Base-by-base conservation (phyloP, 2,888 invertebrate species). In the Odontomyia ornata region DNA sequence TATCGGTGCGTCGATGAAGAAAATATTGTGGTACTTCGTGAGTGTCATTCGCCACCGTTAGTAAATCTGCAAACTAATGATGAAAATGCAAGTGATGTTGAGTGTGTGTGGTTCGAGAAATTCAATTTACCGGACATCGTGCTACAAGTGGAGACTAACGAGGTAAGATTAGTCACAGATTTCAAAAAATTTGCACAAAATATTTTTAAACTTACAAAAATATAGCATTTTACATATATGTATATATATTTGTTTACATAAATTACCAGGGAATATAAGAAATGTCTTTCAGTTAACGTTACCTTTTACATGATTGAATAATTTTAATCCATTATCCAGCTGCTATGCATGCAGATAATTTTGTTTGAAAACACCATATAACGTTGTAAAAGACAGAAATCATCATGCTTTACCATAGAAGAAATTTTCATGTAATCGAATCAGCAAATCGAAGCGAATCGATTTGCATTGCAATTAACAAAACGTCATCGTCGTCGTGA, bases 11-110 rank as follows among this genome's bases (percentile, higher is more conserved):
- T 82, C 13, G 83, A 84, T 77, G 81, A 83, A 73, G 84, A 83
- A 78, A 84, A 84, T 76, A 84, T 84, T 72, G 81, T 86, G n/a
- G 78, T 86, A 13, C 81, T 85, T 15, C 71, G 81, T 75, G 64
- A 75, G 77, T 77, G 80, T 75, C 21, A 46, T 11, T 82, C 81
- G 5, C 81, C 82, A 11, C 52, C 62, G 27, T 77, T 77, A 21
- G 15, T 15, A 69, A 81, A 84, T n/a, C 80, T 83, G 85, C 86
- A 81, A 76, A 83, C 85, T 46, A 25, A 3, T 23, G 36, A 25
- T 57, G 25, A 1, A 7, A 52, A 56, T 18, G 65, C 9, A 27
- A 15, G 15, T 9, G 30, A 28, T 25, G 21, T 30, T 25, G 7
- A 62, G 56, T 77, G 79, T 56, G 79, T 79, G 23, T 79, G 79